Conservation (phyloP, 2,888 invertebrate species). For the Stenodera caucasica region DNA sequence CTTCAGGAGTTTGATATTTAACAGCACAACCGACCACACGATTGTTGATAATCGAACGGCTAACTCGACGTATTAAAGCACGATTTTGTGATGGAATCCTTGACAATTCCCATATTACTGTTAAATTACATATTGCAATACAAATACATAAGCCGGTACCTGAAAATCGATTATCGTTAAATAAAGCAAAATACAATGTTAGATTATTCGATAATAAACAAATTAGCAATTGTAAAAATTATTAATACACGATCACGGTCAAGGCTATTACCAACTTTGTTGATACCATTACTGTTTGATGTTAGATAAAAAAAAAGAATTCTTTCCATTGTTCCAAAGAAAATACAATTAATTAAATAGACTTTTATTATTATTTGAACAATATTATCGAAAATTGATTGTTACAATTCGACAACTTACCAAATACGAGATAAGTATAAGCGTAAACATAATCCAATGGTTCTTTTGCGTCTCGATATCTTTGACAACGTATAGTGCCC, state of each 20-base stretch:
- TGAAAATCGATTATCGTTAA: conserved; percentile 51
- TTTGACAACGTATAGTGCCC: conserved; percentile 58
- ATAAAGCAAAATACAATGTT: neutral
- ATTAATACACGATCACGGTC: neutral
- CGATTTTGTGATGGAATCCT: conserved; percentile 58
- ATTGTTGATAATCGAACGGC: conserved; percentile 50
- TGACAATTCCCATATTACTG: conserved; percentile 76
- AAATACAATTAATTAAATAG: neutral
- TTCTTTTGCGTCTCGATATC: conserved; percentile 72
- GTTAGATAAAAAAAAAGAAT: neutral
- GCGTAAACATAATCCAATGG: conserved; percentile 72
- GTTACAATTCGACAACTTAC: conserved; percentile 57
- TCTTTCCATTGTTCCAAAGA: neutral
- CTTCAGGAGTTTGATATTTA: conserved; percentile 70
- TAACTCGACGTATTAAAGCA: conserved; percentile 54
- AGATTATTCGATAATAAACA: neutral
- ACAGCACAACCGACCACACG: conserved; percentile 33
- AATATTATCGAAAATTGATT: conserved; percentile 7
- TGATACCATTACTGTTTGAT: neutral
- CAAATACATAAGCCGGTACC: conserved; percentile 72
- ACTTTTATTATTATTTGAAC: neutral
- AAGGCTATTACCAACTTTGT: neutral
- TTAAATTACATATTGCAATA: conserved; percentile 81
- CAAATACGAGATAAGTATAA: conserved; percentile 73
- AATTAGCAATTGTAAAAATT: neutral